Percentiles rank a stretch among this genome's conserved stretches.
Evolutionary conservation across 2,113 vertebrate species (phyloP).

Genomic region (Tursiops truncatus): DNA sequence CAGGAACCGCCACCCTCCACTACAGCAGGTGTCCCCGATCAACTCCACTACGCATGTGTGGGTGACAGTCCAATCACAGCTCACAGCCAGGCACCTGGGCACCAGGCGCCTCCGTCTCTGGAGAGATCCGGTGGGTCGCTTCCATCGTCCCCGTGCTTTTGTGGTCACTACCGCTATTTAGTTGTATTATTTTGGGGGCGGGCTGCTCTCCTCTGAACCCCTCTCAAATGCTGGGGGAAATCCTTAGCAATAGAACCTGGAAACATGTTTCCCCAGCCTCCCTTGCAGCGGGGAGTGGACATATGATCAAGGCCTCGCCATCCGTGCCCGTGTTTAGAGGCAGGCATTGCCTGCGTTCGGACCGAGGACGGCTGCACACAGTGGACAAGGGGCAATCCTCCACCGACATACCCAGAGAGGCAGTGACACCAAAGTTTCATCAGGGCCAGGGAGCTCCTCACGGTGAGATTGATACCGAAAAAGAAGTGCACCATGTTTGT

Average conservation of each 20-base stretch:
- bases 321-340: neutral
- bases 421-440: fast-evolving
- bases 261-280: neutral
- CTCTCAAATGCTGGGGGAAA: fast-evolving
- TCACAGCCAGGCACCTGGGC: neutral
- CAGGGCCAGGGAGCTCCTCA: neutral
- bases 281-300: fast-evolving
- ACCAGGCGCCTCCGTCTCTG: fast-evolving
- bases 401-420: neutral
- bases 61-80: fast-evolving
- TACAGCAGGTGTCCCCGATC: fast-evolving
- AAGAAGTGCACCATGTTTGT: conserved; percentile 82
- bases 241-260: fast-evolving
- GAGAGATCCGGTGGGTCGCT: fast-evolving
- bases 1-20: fast-evolving
- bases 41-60: neutral
- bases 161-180: fast-evolving
- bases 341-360: fast-evolving
- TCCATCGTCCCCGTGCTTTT: fast-evolving
- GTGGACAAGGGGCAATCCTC: fast-evolving
- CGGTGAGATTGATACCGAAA: conserved; percentile 59
- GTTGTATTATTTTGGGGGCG: fast-evolving
- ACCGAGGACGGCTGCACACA: fast-evolving
- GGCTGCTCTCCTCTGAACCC: neutral
- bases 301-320: fast-evolving